Evolutionary conservation across 2,797 vertebrate genomes (phyloP), one percentile per base, ranked within the genome.

Genomic region (Esox masquinongy): DNA sequence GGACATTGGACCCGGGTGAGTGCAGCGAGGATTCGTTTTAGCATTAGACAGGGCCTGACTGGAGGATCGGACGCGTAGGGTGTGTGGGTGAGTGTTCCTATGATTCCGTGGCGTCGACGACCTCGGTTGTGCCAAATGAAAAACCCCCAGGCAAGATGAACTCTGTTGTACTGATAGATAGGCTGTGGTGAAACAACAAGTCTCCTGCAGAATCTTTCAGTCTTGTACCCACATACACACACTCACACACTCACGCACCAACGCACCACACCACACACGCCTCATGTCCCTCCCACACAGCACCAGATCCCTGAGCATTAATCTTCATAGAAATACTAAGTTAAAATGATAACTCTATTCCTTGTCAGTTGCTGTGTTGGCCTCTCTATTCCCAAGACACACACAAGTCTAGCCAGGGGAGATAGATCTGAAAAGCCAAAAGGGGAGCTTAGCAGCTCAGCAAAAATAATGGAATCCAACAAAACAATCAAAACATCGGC

Each of bases 401-500:
- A 31, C 64, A 34, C 77, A 67, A 63, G 78, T 79, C 79, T 83
- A 63, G 72, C 85, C 81, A 76, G 78, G 19, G 36, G 29, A 83
- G 84, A 88, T 80, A 1, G 74, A 84, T 87, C 83, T 84, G 76
- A 83, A 61, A 16, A 16, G 31, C 59, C 39, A 73, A 77, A 71
- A 19, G 7, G 36, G 31, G 72, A 83, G 83, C 77, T 88, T 71
- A 79, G 68, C 70, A 24, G 82, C 69, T 63, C 73, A 80, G 76
- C 78, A 86, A 82, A 86, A 86, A 89, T 71, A 92, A 90, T 79
- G 91, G 78, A 88, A 87, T 86, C 75, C 73, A 87, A 88, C 78
- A 72, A 80, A 90, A 72, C 78, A 89, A 90, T 88, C 83, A 91
- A 89, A 92, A 90, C 88, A 90, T 74, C 22, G 82, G 80, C 85